Conservation (phyloP, 2,113 vertebrate genomes). For the Serilophus lunatus region DNA sequence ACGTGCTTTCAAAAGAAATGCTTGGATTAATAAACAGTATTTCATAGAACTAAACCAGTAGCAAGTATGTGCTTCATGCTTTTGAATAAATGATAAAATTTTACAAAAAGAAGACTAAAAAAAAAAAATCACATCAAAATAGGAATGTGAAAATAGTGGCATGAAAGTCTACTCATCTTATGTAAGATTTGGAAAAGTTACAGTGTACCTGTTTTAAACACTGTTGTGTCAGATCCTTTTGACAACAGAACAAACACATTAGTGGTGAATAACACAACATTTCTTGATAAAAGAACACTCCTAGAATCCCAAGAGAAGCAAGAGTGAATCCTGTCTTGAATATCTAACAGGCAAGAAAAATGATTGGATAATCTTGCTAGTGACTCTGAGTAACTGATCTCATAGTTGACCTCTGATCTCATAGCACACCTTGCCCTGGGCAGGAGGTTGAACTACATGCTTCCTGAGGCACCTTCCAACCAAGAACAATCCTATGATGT, state of each 20-base stretch:
- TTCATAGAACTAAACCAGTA: not conserved
- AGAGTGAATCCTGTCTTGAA: not conserved
- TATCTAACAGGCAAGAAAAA: not conserved
- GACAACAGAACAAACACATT: not conserved
- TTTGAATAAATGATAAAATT: not conserved
- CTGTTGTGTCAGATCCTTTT: not conserved
- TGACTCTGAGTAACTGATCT: not conserved
- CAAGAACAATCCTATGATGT: not conserved
- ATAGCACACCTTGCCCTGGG: not conserved
- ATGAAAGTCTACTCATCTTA: not conserved
- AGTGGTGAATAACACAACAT: not conserved
- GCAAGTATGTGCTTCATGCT: not conserved
- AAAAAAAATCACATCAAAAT: not conserved
- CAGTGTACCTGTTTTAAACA: not conserved
- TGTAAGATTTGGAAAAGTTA: not conserved
- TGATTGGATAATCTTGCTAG: not conserved
- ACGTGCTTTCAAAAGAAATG: not conserved
- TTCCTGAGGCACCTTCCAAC: not conserved
- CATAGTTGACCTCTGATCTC: not conserved
- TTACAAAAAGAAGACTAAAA: not conserved
- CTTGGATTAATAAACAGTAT: not conserved
- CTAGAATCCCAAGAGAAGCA: not conserved
- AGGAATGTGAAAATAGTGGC: not conserved
- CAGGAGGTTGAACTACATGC: not conserved
- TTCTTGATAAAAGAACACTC: not conserved